These are phyloP conservation scores for Gallinago stenura DNA, from an alignment of 2,797 vertebrate species.

Conservation along the genomic window DNA sequence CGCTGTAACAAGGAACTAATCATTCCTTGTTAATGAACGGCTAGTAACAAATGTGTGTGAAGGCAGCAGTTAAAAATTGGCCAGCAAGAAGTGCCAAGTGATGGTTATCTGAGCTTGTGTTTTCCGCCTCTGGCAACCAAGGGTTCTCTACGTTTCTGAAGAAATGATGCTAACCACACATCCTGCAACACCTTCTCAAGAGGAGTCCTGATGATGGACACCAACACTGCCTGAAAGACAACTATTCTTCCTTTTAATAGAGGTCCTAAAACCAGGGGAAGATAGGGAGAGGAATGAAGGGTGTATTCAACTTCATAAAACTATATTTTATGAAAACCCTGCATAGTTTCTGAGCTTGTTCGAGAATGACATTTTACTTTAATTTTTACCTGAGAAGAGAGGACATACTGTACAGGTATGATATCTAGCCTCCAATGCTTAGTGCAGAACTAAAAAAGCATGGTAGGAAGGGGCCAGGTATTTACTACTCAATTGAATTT, in stretches of 20 bases:
- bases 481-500: not conserved
- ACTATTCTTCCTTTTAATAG: not conserved
- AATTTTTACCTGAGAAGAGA: not conserved
- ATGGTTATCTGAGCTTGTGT: not conserved
- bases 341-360: not conserved
- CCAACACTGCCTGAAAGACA: not conserved
- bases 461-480: not conserved
- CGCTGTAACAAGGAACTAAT: not conserved
- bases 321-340: not conserved
- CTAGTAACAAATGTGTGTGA: not conserved
- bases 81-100: not conserved
- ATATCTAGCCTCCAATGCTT: not conserved
- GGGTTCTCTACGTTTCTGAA: not conserved
- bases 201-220: not conserved
- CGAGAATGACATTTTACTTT: not conserved
- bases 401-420: not conserved
- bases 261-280: not conserved
- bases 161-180: not conserved
- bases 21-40: rapidly evolving
- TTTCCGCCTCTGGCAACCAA: not conserved
- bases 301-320: not conserved
- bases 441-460: not conserved
- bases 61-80: not conserved
- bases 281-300: not conserved
- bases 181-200: not conserved